Evolutionary conservation across 2,888 invertebrate genomes (phyloP).

Genomic region (Campaea margaritaria): DNA sequence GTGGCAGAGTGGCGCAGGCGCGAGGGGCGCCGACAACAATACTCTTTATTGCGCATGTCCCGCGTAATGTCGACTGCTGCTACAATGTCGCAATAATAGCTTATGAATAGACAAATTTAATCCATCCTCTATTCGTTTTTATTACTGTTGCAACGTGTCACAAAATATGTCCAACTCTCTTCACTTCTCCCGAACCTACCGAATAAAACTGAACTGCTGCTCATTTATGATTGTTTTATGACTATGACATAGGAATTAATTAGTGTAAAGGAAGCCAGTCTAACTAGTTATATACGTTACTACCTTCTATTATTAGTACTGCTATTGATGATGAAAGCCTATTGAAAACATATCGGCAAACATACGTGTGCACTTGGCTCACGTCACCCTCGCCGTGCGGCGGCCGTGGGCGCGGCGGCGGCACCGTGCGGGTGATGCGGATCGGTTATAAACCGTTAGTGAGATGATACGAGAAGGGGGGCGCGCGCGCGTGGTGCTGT

Average conservation of each 20-base stretch:
- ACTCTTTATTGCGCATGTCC: background rate
- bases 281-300: no score
- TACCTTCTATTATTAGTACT: background rate
- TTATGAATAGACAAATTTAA: no score
- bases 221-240: no score
- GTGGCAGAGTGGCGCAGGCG: background rate
- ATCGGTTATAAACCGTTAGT: background rate
- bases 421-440: background rate
- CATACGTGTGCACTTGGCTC: background rate
- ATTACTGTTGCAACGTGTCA: constrained; percentile 4
- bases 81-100: background rate
- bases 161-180: background rate
- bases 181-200: no score
- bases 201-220: no score
- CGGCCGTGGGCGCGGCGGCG: background rate
- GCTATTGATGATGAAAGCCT: background rate
- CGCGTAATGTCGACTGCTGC: background rate
- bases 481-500: background rate
- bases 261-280: no score
- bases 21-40: background rate
- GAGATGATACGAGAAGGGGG: background rate
- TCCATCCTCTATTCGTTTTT: constrained; percentile 6
- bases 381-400: background rate
- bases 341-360: background rate
- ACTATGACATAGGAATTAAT: no score